Base-by-base conservation (phyloP, 1,140 invertebrate species). In the Halotydeus destructor region DNA sequence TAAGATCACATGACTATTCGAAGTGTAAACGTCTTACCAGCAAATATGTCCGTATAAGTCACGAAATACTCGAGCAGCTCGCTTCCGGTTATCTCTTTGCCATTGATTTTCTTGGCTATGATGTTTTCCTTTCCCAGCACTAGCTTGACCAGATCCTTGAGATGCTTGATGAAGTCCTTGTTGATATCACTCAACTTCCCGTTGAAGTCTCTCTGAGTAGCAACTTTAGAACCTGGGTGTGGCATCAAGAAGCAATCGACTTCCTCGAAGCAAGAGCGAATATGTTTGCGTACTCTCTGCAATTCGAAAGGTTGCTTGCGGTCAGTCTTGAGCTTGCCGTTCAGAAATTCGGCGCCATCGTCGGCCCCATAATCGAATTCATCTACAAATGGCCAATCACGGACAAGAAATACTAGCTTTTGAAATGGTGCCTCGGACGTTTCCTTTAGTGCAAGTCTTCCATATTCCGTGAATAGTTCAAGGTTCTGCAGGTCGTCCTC, bases 371-470 rank as follows among this genome's bases (percentile, higher is more conserved):
- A 99, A 5, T 74, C 63, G 6, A 82, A 79, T 60, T 99, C 91
- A 60, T 98, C 98, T 0, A 91, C 89, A 60, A 84, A 97, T 60
- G 84, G 84, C 94, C 94, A 99, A 63, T 98, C 93, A 41, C 93
- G 66, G 1, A 99, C 79, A 5, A 99, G 69, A 62, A 99, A 98
- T 54, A 88, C 76, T 25, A 99, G 64, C 54, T 77, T 74, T 65
- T 98, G 55, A 42, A 58, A 56, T 3, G 44, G 80, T 82, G 50
- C 75, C 70, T 32, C 78, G 44, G 60, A 78, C 35, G 79, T 78
- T 55, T 84, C 84, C 51, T 86, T 85, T 37, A 94, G 60, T 16
- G 89, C 91, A 48, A 97, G 64, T 45, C 86, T 69, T 0, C 89
- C 89, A 62, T 97, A 97, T 59, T 97, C 89, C 12, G 88, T 94